Percentiles rank a stretch among this genome's conserved stretches.
These are phyloP conservation scores for Notamacropus eugenii DNA, from an alignment of 2,797 vertebrate genomes.

Conservation along the genomic window DNA sequence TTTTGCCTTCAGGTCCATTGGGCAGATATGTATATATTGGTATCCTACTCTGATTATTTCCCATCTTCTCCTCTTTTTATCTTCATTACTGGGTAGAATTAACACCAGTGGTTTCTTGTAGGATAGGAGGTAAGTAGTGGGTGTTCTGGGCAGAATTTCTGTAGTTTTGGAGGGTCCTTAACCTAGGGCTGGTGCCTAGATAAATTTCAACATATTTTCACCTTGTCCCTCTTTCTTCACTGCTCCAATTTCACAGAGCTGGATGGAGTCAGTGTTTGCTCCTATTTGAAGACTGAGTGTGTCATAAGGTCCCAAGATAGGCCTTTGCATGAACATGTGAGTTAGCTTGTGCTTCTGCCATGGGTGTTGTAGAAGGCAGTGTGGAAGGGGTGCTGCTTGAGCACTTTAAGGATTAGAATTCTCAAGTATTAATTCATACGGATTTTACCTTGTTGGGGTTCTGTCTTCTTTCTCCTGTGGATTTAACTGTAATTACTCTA, in stretches of 20 bases:
- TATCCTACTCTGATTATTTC: background rate
- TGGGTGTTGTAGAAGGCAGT: background rate
- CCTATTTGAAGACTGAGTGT: background rate
- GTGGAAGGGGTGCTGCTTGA: background rate
- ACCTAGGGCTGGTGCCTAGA: background rate
- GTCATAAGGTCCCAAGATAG: background rate
- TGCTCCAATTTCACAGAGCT: background rate
- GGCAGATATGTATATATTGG: background rate
- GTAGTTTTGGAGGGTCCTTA: background rate
- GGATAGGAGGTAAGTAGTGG: background rate
- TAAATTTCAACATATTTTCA: background rate
- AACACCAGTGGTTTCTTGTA: background rate
- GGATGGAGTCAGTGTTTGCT: background rate
- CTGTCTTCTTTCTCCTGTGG: background rate
- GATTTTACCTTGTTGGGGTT: conserved; percentile 9
- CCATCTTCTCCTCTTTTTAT: background rate
- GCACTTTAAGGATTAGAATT: conserved; percentile 7
- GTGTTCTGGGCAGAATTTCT: background rate
- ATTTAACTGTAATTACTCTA: conserved; percentile 8
- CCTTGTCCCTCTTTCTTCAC: background rate
- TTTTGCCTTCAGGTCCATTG: background rate
- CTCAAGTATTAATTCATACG: conserved; percentile 2
- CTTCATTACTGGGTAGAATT: background rate
- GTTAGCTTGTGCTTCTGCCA: background rate
- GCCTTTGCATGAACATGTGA: background rate